Base-by-base conservation (phyloP, 2,113 vertebrate genomes). In the Romanogobio albipinnatus region DNA sequence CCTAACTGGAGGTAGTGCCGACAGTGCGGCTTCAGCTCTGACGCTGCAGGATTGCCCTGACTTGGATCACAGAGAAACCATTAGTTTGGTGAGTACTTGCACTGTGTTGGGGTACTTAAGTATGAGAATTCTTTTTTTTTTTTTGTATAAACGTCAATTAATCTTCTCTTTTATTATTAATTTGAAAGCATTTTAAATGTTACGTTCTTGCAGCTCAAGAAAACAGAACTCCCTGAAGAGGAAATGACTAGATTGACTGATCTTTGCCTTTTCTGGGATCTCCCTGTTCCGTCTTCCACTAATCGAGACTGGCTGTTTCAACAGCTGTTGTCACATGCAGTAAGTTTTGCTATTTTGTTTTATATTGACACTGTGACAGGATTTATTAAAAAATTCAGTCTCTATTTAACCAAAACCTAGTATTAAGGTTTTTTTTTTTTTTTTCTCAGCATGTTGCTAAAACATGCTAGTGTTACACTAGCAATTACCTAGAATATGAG, bases 251-350 rank as follows among this genome's bases (percentile, higher is more conserved):
- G 39, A 71, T 11, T 71, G 10, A 45, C 19, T 45, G 68, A 71
- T 11, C 39, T 71, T 45, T 45, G 83, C 83, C 73, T 84, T 58
- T 61, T 75, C 59, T 84, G 83, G 83, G 83, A 84, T 51, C 59
- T 84, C 14, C 83, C 83, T 53, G 83, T 84, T 64, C 83, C 74
- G 3, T 33, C 43, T 0, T 33, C 56, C 4, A 6, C 39, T 45
- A 84, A 84, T 66, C 53, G 19, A 5, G 73, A 84, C 58, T 84
- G 73, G 73, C 73, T 84, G 36, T 84, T 76, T 49, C 83, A 84
- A 33, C 36, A 84, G 36, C 83, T 84, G 26, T 75, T 84, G 24
- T 49, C 56, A 49, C 83, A 85, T 80, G 76, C 66, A 2, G 62
- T 85, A 85, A 71, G 53, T 59, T 39, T 78, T 79, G 47, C 24